phyloP scores from a whole-genome alignment of 2,888 invertebrate species.

The Dyspetes luteomarginatus region DNA sequence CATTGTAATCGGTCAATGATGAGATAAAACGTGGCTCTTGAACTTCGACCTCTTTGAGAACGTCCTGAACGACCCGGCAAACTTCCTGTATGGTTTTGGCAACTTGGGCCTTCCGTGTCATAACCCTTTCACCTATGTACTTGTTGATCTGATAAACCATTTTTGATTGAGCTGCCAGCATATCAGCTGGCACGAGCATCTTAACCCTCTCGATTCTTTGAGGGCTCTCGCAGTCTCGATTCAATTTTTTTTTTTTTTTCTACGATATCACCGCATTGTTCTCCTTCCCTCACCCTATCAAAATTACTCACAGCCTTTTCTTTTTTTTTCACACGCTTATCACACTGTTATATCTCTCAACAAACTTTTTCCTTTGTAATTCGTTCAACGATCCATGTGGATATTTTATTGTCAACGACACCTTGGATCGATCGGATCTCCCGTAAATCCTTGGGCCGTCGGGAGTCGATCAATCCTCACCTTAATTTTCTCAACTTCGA shows the following conservation, averaged over 20 bases:
- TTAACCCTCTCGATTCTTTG: constrained; percentile 75
- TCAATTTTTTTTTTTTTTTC: neutral
- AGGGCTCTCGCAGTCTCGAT: constrained; percentile 44
- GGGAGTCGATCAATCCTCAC: constrained; percentile 23
- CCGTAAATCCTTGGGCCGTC: constrained; percentile 42
- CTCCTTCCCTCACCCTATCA: constrained; percentile 31
- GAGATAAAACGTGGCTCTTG: constrained; percentile 98
- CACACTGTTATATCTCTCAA: neutral
- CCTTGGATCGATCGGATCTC: neutral
- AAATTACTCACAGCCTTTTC: neutral
- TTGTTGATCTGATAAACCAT: constrained; percentile 98
- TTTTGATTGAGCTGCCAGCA: constrained; percentile 97
- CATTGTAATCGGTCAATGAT: constrained; percentile 94
- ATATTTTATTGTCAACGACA: neutral
- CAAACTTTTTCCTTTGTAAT: neutral
- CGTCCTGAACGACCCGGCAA: constrained; percentile 96
- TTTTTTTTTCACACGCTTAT: neutral
- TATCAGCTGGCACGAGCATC: constrained; percentile 96
- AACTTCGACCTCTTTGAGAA: constrained; percentile 96
- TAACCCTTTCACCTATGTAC: constrained; percentile 96
- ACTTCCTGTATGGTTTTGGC: constrained; percentile 95
- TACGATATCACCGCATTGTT: constrained; percentile 70
- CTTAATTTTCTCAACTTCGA: neutral
- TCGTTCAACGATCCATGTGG: constrained; percentile 22
- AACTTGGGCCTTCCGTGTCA: constrained; percentile 92